Percentiles rank a stretch among this genome's conserved stretches.
phyloP scores from a whole-genome alignment of 2,113 vertebrate genomes.

The Neopipo cinnamomea region DNA sequence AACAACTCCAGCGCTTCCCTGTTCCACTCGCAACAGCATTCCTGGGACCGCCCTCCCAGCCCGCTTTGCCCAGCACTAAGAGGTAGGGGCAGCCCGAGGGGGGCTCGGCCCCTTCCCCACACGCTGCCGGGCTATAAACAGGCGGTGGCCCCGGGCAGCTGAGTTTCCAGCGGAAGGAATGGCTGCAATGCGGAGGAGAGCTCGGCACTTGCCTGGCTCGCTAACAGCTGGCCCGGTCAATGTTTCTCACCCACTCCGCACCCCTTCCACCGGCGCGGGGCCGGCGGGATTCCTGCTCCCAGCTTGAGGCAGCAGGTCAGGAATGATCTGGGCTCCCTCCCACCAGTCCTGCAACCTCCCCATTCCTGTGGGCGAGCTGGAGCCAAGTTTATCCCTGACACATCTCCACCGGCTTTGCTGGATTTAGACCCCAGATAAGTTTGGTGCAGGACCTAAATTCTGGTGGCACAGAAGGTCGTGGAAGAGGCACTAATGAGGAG shows the following conservation, averaged over 20 bases:
- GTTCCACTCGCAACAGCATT: fast-evolving
- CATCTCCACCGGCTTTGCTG: background rate
- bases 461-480: constrained; percentile 25
- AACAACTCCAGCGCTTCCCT: background rate
- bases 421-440: constrained; percentile 57
- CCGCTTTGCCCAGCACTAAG: fast-evolving
- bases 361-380: constrained; percentile 51
- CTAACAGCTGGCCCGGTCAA: constrained; percentile 69
- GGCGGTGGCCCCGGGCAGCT: background rate
- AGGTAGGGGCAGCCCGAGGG: background rate
- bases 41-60: background rate
- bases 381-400: constrained; percentile 59
- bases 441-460: constrained; percentile 14
- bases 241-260: background rate
- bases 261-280: background rate
- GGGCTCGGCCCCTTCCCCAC: background rate
- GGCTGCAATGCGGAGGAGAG: constrained; percentile 69
- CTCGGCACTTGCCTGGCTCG: constrained; percentile 19
- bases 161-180: constrained; percentile 67
- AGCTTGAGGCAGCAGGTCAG: constrained; percentile 32
- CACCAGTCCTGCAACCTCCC: background rate
- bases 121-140: constrained; percentile 37
- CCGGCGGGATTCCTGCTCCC: constrained; percentile 55
- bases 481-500: background rate
- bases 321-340: constrained; percentile 36